These are phyloP conservation scores for Piezodorus guildinii DNA, from an alignment of 1,140 invertebrate genomes.

Conservation along the genomic window DNA sequence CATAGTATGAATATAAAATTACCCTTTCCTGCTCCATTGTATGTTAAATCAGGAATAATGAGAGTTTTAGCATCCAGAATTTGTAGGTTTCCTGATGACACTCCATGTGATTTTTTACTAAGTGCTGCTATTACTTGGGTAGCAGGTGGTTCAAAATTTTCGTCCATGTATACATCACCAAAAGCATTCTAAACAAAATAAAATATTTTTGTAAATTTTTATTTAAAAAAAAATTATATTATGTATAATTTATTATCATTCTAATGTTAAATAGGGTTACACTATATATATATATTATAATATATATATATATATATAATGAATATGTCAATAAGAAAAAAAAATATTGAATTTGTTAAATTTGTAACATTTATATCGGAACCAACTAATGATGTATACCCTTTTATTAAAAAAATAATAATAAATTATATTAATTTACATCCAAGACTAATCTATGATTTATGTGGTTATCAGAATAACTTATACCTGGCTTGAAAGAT, in stretches of 20 bases:
- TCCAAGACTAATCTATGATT: neutral
- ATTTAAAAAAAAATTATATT: too few relatives aligned
- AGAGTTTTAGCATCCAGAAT: slow-evolving; percentile 75
- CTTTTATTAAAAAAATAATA: neutral
- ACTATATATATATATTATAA: too few relatives aligned
- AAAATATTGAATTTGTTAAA: neutral
- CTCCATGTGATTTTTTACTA: slow-evolving; percentile 50
- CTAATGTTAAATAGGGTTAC: too few relatives aligned
- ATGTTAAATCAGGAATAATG: slow-evolving; percentile 58
- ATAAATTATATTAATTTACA: neutral
- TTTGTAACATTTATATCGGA: neutral
- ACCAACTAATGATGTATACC: neutral
- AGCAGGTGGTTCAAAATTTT: slow-evolving; percentile 79
- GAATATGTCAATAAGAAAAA: too few relatives aligned
- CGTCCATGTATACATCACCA: slow-evolving; percentile 80
- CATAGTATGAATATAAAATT: slow-evolving; percentile 29
- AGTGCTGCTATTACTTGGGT: slow-evolving; percentile 59
- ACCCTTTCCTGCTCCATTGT: slow-evolving; percentile 55
- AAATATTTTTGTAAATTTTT: neutral
- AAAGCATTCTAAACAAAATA: slow-evolving; percentile 54
- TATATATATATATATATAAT: too few relatives aligned
- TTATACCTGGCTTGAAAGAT: slow-evolving; percentile 60
- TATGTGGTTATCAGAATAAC: neutral
- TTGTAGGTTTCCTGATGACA: slow-evolving; percentile 58
- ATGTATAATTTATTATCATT: too few relatives aligned